phyloP scores from a whole-genome alignment of 30 jellyfish, hydroid and myxozoan genomes.

The Pelagia noctiluca region DNA sequence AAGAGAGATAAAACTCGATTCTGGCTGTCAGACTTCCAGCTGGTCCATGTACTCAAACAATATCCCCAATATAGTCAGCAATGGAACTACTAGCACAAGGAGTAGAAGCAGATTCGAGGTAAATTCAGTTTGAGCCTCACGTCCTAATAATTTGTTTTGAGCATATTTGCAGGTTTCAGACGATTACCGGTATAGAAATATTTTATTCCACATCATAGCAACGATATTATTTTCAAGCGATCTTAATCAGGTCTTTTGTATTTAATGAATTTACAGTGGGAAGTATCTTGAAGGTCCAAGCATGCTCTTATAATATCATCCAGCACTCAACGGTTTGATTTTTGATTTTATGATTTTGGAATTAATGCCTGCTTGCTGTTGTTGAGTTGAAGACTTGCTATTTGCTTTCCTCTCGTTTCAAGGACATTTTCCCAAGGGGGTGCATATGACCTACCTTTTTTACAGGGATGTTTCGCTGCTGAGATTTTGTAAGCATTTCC shows the following conservation, averaged over 20 bases:
- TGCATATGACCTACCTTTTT: not conserved
- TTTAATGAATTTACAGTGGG: too few species aligned
- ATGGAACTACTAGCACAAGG: constrained; percentile 74
- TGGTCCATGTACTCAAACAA: constrained; percentile 76
- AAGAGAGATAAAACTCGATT: not conserved
- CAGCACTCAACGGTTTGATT: too few species aligned
- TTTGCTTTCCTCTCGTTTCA: not conserved
- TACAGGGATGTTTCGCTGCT: not conserved
- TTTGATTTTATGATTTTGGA: too few species aligned
- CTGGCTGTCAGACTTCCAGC: constrained; percentile 27
- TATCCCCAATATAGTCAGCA: constrained; percentile 63
- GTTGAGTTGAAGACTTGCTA: too few species aligned
- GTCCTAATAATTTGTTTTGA: not conserved
- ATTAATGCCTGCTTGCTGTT: too few species aligned
- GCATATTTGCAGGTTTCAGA: not conserved
- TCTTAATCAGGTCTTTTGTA: too few species aligned
- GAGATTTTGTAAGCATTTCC: constrained; percentile 1
- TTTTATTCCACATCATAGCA: too few species aligned
- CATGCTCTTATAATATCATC: too few species aligned
- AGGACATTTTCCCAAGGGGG: not conserved
- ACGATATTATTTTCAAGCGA: too few species aligned
- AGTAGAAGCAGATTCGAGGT: constrained; percentile 79
- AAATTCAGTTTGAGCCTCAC: not conserved
- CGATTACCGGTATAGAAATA: too few species aligned
- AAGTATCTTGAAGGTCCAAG: too few species aligned